Evolutionary conservation across 2,113 vertebrate species (phyloP).

Genomic region (Motacilla alba): DNA sequence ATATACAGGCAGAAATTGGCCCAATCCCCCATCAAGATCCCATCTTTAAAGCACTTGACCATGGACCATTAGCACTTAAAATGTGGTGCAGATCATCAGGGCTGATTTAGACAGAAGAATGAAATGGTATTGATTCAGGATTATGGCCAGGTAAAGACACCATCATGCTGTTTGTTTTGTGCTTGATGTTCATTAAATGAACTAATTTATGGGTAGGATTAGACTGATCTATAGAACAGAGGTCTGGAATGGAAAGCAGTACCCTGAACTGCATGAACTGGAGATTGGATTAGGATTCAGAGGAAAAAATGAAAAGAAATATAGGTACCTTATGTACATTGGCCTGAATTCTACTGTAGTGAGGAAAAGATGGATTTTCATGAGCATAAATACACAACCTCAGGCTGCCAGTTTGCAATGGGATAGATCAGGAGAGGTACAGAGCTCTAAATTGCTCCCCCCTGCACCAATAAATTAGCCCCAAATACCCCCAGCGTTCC

Average conservation of each 20-base stretch:
- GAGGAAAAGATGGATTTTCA: background rate
- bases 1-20: background rate
- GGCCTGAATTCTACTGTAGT: background rate
- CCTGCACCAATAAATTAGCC: background rate
- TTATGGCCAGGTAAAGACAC: conserved; percentile 6
- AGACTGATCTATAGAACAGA: background rate
- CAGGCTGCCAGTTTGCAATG: background rate
- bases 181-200: conserved; percentile 32
- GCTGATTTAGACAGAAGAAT: background rate
- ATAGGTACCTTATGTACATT: background rate
- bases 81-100: background rate
- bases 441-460: background rate
- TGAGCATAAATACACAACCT: background rate
- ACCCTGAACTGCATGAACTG: background rate
- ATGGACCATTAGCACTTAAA: background rate
- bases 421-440: background rate
- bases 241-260: background rate
- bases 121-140: conserved; percentile 30
- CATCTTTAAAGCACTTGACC: background rate
- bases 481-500: background rate
- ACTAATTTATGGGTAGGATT: conserved; percentile 36
- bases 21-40: background rate
- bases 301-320: background rate
- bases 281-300: background rate
- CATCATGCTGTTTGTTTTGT: conserved; percentile 19